These are phyloP conservation scores for Melanotaenia maccullochi DNA, from an alignment of 2,797 vertebrate genomes.

Conservation along the genomic window DNA sequence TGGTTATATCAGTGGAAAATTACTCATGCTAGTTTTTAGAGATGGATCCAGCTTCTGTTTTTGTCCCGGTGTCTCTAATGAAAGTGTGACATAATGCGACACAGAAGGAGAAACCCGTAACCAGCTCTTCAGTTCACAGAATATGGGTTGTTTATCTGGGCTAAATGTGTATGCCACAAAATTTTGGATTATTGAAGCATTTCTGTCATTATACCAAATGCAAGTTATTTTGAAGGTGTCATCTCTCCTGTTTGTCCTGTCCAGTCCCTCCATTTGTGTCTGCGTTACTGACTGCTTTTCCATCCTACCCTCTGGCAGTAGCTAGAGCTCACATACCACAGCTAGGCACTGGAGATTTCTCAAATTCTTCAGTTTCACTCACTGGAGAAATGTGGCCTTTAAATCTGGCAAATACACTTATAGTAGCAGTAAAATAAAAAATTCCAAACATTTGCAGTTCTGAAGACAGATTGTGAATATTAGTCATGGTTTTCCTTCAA, in stretches of 20 bases:
- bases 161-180: conserved; percentile 11
- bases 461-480: conserved; percentile 1
- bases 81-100: conserved; percentile 27
- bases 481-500: conserved; percentile 7
- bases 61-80: conserved; percentile 8
- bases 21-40: conserved; percentile 66
- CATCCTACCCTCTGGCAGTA: conserved; percentile 65
- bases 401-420: conserved; percentile 37
- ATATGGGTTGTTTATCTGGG: conserved; percentile 27
- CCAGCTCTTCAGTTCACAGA: conserved; percentile 11
- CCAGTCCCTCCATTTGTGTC: conserved; percentile 12
- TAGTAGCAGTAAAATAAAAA: conserved; percentile 30
- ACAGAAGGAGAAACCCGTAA: conserved; percentile 17
- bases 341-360: conserved; percentile 80
- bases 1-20: conserved; percentile 79
- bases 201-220: conserved; percentile 1
- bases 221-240: conserved; percentile 25
- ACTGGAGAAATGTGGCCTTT: conserved; percentile 44
- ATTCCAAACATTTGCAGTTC: conserved; percentile 5
- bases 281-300: conserved; percentile 65
- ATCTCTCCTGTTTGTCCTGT: conserved; percentile 22
- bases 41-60: conserved; percentile 44
- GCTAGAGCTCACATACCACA: conserved; percentile 62
- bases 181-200: conserved; percentile 9
- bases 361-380: conserved; percentile 77